Base-by-base conservation (phyloP, 2,113 vertebrate species). In the Gracilinanus agilis region DNA sequence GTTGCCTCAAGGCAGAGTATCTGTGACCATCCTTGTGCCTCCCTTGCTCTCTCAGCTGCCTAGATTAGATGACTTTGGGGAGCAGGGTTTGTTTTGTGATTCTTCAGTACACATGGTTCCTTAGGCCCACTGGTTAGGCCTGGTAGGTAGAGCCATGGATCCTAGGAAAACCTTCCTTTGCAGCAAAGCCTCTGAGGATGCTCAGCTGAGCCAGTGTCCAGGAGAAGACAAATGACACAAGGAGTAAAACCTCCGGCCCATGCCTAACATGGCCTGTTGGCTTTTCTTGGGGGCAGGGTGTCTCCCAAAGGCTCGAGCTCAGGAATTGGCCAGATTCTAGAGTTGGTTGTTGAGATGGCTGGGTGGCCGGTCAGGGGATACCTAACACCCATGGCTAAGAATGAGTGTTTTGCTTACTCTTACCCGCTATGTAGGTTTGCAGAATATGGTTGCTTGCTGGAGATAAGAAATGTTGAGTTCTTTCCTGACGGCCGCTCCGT, bases 401-500 rank as follows among this genome's bases (percentile, higher is more conserved):
- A 96, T 96, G 97, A 83, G 53, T 94, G 91, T 91, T 96, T 98
- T 96, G 93, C 91, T 97, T 94, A 92, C 92, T 95, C 97, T 89
- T 96, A 91, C 98, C 97, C 92, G 94, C 92, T 96, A 92, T 97
- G 96, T 97, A 99, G 99, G 93, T 99, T 99, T 98, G 99, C 98
- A 83, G 99, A 99, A 95, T 99, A 99, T 54, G 99, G 99, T 94
- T 99, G 99, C 95, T 98, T 99, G 92, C 97, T 99, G 96, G 98
- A 99, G 98, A 99, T 99, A 97, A 98, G 98, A 97, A 99, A 98
- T 4, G 98, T 99, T 67, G 98, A 99, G 19, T 98, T 99, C 96
- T 99, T 99, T 98, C 95, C 98, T 13, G 99, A 99, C 93, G 99
- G 99, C 49, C 98, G 99, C 91, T 99, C 99, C 13, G 99, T 99